These are phyloP conservation scores for Neoitamus cyanurus DNA, from an alignment of 2,888 invertebrate genomes.

Conservation along the genomic window DNA sequence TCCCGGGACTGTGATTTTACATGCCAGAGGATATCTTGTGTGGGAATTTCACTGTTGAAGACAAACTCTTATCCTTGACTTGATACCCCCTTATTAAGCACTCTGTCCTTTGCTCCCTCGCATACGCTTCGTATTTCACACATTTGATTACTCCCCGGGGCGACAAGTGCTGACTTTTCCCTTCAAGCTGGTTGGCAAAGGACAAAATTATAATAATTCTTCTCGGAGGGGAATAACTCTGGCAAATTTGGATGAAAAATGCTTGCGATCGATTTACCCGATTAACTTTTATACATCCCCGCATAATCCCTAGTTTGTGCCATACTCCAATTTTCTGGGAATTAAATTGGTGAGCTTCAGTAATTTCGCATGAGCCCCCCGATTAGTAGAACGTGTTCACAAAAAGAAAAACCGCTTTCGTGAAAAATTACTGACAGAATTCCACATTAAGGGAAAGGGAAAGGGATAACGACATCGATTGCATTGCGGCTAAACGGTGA, in stretches of 20 bases:
- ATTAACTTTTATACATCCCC: not conserved
- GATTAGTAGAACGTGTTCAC: not conserved
- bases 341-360: not conserved
- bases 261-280: not conserved
- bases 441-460: no score
- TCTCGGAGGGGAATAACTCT: not conserved
- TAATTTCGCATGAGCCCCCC: not conserved
- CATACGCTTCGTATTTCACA: constrained; percentile 1
- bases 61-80: not conserved
- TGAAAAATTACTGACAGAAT: no score
- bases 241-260: not conserved
- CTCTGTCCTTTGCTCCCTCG: not conserved
- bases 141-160: not conserved
- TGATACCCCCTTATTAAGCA: not conserved
- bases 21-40: not conserved
- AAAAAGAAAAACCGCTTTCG: no score
- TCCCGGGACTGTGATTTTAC: not conserved
- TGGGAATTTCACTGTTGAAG: not conserved
- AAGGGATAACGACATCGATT: no score
- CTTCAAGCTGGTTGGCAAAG: not conserved
- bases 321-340: not conserved
- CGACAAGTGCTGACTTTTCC: not conserved
- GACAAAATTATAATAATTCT: constrained; percentile 1
- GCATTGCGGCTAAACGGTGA: no score
- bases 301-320: not conserved